Evolutionary conservation across 2,797 vertebrate species (phyloP), one percentile per base, ranked within the genome.

Genomic region (Sebastes kiyomatsui): DNA sequence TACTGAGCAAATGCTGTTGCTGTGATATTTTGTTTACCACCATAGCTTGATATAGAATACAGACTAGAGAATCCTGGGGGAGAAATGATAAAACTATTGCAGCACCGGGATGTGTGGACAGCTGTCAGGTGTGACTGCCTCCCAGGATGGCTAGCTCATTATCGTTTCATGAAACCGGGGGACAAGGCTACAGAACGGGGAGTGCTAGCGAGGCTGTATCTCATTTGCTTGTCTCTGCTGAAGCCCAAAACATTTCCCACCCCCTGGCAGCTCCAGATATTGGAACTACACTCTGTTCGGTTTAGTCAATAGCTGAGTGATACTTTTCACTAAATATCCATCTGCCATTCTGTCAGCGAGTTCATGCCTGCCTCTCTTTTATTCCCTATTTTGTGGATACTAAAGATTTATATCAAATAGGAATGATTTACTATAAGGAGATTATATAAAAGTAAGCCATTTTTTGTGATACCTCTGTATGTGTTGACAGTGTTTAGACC

Each of bases 401-500:
- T 33, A 25, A 67, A 58, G 11, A 72, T 81, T 49, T 78, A 13
- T 42, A 32, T 60, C 27, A 20, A 85, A 81, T 5, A 5, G 16
- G 1, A 80, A 54, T 20, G 32, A 32, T 61, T 75, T 52, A n/a
- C 58, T 61, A 7, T 35, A 28, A 67, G 38, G 70, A 62, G 2
- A 32, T 59, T 30, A 23, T 64, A 18, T 18, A 27, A 64, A 74
- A 67, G 20, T 5, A 58, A 54, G 9, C 14, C n/a, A 25, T 38
- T 62, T n/a, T 67, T 33, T 56, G 7, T 65, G 16, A 27, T 58
- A 35, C 59, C 3, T 83, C 32, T 85, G 6, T 72, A 1, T 82
- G 74, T 86, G 27, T 79, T 69, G 54, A 81, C 92, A 99, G 99
- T 99, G 99, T 93, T 93, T 99, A 64, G 97, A 99, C 79, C 91